Evolutionary conservation across 2,113 vertebrate genomes (phyloP).

Genomic region (Nanorana parkeri): DNA sequence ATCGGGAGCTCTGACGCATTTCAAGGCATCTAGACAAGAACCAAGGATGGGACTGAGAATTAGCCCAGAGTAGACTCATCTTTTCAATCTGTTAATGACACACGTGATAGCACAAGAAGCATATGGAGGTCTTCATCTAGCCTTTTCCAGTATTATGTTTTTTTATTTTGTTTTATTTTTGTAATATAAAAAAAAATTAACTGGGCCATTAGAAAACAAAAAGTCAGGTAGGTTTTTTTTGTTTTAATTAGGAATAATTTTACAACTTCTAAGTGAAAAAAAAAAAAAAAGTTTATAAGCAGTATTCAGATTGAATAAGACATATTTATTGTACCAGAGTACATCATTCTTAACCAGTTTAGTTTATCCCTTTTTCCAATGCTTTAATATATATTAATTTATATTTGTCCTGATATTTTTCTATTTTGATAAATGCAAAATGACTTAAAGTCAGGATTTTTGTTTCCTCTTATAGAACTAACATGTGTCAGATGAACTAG

Average conservation of each 20-base stretch:
- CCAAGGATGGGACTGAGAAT: slow-evolving; percentile 56
- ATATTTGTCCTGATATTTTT: slow-evolving; percentile 99
- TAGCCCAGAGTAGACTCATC: slow-evolving; percentile 62
- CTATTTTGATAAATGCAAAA: slow-evolving; percentile 80
- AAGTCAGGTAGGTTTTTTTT: slow-evolving; percentile 76
- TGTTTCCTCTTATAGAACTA: slow-evolving; percentile 85
- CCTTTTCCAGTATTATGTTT: slow-evolving; percentile 88
- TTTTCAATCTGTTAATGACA: slow-evolving; percentile 68
- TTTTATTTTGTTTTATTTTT: slow-evolving; percentile 81
- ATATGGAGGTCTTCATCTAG: slow-evolving; percentile 79
- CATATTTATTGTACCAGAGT: slow-evolving; percentile 99
- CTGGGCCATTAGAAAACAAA: slow-evolving; percentile 70
- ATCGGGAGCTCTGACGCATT: slow-evolving; percentile 60
- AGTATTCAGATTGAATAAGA: slow-evolving; percentile 87
- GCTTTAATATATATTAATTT: slow-evolving; percentile 99
- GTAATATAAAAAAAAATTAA: slow-evolving; percentile 82
- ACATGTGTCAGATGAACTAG: slow-evolving; percentile 83
- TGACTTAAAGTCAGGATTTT: slow-evolving; percentile 80
- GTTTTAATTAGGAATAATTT: slow-evolving; percentile 82
- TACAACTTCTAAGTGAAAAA: slow-evolving; percentile 76
- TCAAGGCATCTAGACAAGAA: slow-evolving; percentile 29
- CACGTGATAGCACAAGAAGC: slow-evolving; percentile 75
- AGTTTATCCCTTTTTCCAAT: slow-evolving; percentile 82
- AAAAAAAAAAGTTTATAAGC: slow-evolving; percentile 75
- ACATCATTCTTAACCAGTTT: slow-evolving; percentile 92